Percentiles rank a stretch among this genome's conserved stretches.
phyloP scores from a whole-genome alignment of 1,140 invertebrate species.

The Drusus annulatus region DNA sequence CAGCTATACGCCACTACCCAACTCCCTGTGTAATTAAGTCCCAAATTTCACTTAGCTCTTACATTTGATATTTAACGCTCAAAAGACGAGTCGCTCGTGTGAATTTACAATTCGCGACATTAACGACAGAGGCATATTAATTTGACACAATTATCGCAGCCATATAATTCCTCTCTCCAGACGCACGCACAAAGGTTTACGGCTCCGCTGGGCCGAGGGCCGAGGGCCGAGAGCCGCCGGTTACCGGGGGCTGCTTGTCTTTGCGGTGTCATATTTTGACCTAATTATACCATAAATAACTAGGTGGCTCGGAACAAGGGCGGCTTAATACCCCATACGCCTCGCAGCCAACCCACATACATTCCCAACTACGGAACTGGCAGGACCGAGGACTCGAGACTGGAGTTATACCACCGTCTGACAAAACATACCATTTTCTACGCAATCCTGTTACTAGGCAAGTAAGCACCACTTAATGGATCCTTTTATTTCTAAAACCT shows the following conservation, averaged over 20 bases:
- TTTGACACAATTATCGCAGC: conserved; percentile 39
- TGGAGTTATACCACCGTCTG: too few relatives aligned
- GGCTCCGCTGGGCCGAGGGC: conserved; percentile 27
- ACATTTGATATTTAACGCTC: conserved; percentile 26
- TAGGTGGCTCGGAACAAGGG: conserved; percentile 27
- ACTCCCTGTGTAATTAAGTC: conserved; percentile 18
- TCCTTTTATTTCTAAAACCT: too few relatives aligned
- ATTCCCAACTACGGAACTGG: not conserved
- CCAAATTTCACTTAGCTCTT: conserved; percentile 18
- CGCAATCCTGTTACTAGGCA: too few relatives aligned
- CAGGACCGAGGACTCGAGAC: too few relatives aligned
- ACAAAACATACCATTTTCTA: too few relatives aligned
- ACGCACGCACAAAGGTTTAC: conserved; percentile 49
- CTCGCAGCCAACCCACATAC: conserved; percentile 4
- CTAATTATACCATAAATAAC: conserved; percentile 59
- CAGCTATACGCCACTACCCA: not conserved
- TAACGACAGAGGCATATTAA: conserved; percentile 30
- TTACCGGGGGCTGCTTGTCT: not conserved
- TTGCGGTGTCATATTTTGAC: conserved; percentile 58
- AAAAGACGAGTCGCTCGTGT: conserved; percentile 29
- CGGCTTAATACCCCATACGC: conserved; percentile 25
- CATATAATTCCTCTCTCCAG: conserved; percentile 18
- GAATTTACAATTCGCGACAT: conserved; percentile 30
- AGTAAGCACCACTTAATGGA: too few relatives aligned
- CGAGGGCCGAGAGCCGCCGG: too few relatives aligned